phyloP scores from a whole-genome alignment of 2,888 invertebrate species.

The Sussaba pulchella region DNA sequence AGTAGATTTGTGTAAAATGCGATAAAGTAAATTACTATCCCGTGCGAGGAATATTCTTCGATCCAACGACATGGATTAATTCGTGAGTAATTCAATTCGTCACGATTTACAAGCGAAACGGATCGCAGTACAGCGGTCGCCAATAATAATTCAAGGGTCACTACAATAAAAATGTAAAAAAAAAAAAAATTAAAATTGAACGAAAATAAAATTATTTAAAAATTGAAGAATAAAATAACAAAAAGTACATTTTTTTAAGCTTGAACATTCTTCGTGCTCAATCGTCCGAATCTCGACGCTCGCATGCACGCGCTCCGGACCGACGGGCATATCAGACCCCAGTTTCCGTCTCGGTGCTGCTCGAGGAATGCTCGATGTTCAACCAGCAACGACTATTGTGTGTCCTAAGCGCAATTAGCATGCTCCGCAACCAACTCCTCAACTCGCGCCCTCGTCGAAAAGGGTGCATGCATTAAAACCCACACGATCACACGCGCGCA shows the following conservation, averaged over 20 bases:
- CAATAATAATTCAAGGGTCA: no score
- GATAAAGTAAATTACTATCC: no score
- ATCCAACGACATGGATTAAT: no score
- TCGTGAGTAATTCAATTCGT: no score
- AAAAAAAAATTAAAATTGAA: neutral
- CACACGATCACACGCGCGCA: no score
- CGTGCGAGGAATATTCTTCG: no score
- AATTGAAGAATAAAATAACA: neutral
- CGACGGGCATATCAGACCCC: constrained; percentile 29
- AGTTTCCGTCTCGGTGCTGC: constrained; percentile 47
- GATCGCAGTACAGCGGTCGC: no score
- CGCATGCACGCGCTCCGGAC: constrained; percentile 9
- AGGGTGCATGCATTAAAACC: constrained; percentile 43
- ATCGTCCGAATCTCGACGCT: no score
- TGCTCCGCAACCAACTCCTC: constrained; percentile 48
- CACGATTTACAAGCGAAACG: no score
- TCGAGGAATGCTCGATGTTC: constrained; percentile 54
- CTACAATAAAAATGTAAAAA: neutral
- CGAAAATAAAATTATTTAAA: no score
- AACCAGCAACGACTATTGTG: constrained; percentile 42
- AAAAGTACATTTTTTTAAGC: neutral
- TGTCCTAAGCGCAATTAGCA: constrained; percentile 57
- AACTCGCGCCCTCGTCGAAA: constrained; percentile 13
- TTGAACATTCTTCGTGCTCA: no score
- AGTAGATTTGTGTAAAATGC: no score